phyloP scores from a whole-genome alignment of 2,888 invertebrate genomes.

The Pseudococcus jackbeardsleyi region DNA sequence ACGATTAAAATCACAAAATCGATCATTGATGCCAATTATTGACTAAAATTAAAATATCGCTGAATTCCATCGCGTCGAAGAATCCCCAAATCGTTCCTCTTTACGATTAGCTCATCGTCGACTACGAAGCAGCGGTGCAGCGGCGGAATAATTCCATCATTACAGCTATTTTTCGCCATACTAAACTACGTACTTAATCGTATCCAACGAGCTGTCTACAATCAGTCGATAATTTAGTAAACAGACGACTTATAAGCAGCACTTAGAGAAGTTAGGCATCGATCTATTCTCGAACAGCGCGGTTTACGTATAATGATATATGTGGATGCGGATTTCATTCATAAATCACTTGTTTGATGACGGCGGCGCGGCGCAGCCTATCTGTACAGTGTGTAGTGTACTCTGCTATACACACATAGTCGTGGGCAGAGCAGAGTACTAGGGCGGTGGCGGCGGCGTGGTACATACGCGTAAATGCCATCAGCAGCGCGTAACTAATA shows the following conservation, averaged over 20 bases:
- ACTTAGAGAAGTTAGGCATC: not conserved
- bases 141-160: too few relatives aligned
- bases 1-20: too few relatives aligned
- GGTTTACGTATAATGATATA: conserved; percentile 16
- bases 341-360: not conserved
- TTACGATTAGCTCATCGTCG: too few relatives aligned
- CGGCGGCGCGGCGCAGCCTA: not conserved
- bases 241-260: not conserved
- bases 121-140: too few relatives aligned
- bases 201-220: not conserved
- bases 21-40: too few relatives aligned
- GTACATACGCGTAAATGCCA: conserved; percentile 13
- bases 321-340: conserved; percentile 14
- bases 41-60: too few relatives aligned
- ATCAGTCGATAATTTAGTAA: not conserved
- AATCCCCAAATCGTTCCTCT: too few relatives aligned
- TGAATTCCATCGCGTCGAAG: too few relatives aligned
- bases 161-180: too few relatives aligned
- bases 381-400: not conserved
- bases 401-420: not conserved
- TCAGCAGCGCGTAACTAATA: conserved; percentile 7
- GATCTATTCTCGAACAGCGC: not conserved
- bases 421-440: too few relatives aligned
- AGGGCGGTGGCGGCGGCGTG: too few relatives aligned
- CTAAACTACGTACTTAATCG: too few relatives aligned